Base-by-base conservation (phyloP, 2,888 invertebrate genomes). In the Nasonovia ribisnigri region DNA sequence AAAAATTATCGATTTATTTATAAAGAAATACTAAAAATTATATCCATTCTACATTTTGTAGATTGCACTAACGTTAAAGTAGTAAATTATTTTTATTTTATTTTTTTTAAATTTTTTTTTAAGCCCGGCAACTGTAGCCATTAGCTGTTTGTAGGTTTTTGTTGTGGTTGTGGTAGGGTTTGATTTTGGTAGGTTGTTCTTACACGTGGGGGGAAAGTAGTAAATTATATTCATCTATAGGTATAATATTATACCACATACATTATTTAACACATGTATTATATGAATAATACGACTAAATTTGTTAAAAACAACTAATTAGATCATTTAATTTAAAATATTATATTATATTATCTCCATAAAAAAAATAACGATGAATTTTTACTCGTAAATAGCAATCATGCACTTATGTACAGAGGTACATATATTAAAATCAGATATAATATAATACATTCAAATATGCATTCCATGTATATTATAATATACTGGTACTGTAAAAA, bases 261-360 rank as follows among this genome's bases (percentile, higher is more conserved):
- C 43, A 84, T 84, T 84, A 43, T 11, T 26, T 84, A 43, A 43
- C 6, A 16, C 20, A 89, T 57, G 43, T 57, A 43, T 89, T 8
- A 3, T 6, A 43, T 43, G 43, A 60, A 60, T 43, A 88, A 89
- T 43, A 29, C 57, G 42, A 60, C 60, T 89, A 57, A 8, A 60
- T 60, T 88, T 16, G 43, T 42, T 36, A 88, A 89, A 60, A 89
- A 89, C 43, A 16, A 60, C 43, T 89, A 60, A 89, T 89, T 89
- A 43, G 60, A 89, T 89, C 43, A 42, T 60, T 43, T 43, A 20
- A 60, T 36, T 10, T 11, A 57, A 84, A 84, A 84, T 26, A 11
- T 84, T 43, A 51, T 48, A 46, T n/a, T n/a, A n/a, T 46, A 36
- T 90, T 48, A 90, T 60, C 46, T 16, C 10, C 20, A 67, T 67